Conservation (phyloP, 2,113 vertebrate genomes). For the Tachuris rubrigastra region DNA sequence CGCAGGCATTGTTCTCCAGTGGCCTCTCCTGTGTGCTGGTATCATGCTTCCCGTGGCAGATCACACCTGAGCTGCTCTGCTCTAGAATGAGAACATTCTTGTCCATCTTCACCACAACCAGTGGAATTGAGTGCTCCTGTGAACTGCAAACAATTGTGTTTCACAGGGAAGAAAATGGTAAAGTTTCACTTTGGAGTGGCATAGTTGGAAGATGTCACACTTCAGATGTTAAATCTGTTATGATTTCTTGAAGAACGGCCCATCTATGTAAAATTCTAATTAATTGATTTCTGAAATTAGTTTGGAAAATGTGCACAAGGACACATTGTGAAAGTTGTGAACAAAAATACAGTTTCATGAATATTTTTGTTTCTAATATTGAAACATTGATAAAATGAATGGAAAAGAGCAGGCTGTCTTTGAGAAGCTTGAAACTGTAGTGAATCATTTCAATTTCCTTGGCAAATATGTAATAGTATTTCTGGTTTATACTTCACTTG, state of each 20-base stretch:
- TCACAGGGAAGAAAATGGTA: neutral
- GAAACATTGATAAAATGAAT: neutral
- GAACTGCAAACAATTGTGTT: neutral
- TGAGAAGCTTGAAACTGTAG: neutral
- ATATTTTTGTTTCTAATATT: neutral
- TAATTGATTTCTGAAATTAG: neutral
- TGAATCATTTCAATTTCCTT: neutral
- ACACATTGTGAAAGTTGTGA: neutral
- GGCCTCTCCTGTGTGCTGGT: neutral
- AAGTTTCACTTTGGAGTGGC: neutral
- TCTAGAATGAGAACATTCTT: neutral
- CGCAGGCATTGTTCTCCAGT: neutral
- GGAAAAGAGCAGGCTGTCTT: neutral
- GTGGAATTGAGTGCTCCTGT: neutral
- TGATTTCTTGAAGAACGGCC: neutral
- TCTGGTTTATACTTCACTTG: neutral
- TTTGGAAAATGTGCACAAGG: neutral
- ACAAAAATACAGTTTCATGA: neutral
- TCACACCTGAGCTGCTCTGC: neutral
- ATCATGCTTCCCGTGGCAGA: neutral
- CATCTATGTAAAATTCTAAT: neutral
- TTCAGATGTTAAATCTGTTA: neutral
- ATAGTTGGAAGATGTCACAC: neutral
- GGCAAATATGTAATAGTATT: neutral
- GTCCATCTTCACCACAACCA: neutral